A percentile compares a stretch with the other conserved stretches of the same genome.
Conservation (phyloP, 2,113 vertebrate genomes). For the Tonatia bakeri region DNA sequence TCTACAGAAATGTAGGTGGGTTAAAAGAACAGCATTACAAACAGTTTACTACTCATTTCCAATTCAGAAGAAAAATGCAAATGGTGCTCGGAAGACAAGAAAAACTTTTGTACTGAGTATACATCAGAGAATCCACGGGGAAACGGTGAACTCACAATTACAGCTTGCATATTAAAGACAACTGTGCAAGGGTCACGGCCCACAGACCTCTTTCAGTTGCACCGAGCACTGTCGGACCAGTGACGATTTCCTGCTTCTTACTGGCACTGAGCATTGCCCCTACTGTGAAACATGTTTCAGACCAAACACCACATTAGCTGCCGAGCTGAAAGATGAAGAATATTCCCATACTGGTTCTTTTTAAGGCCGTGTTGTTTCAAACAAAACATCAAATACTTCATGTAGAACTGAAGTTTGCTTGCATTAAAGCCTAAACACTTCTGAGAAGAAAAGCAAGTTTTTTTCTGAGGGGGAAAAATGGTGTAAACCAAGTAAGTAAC, state of each 20-base stretch:
- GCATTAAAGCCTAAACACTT: background rate
- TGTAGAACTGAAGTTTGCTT: background rate
- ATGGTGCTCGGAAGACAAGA: conserved; percentile 29
- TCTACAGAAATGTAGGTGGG: conserved; percentile 4
- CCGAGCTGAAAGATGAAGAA: conserved; percentile 14
- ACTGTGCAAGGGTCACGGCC: background rate
- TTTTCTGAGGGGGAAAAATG: conserved; percentile 11
- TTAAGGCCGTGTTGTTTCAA: background rate
- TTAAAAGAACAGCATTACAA: conserved; percentile 43
- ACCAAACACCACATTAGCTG: conserved; percentile 19
- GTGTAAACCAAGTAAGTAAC: conserved; percentile 7
- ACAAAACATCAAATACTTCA: conserved; percentile 25
- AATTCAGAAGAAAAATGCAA: conserved; percentile 54
- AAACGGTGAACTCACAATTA: conserved; percentile 20
- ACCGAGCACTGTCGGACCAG: background rate
- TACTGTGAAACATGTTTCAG: conserved; percentile 46
- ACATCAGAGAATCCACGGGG: background rate
- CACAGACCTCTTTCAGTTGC: background rate
- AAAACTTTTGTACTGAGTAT: conserved; percentile 31
- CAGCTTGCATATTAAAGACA: background rate
- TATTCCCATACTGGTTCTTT: background rate
- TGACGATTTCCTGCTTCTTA: background rate
- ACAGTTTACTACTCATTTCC: conserved; percentile 38
- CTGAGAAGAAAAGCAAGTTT: conserved; percentile 50
- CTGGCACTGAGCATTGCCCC: background rate